phyloP scores from a whole-genome alignment of 2,888 invertebrate genomes.

The Omphaloscelis lunosa region DNA sequence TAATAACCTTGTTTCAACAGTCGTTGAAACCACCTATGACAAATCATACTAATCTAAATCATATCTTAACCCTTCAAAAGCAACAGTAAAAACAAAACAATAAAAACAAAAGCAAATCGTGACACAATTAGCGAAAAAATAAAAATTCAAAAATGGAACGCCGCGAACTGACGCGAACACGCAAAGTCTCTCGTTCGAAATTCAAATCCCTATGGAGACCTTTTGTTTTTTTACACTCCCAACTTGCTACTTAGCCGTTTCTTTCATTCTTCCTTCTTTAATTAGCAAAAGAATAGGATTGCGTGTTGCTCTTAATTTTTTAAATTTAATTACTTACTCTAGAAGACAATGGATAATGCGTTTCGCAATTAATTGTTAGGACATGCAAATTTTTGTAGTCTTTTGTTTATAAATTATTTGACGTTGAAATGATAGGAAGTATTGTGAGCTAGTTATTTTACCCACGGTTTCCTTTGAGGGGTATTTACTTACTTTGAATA shows the following conservation, averaged over 20 bases:
- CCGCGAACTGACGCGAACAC: conserved; percentile 84
- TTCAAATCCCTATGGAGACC: conserved; percentile 82
- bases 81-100: conserved; percentile 63
- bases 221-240: conserved; percentile 83
- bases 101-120: conserved; percentile 67
- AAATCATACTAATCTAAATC: conserved; percentile 33
- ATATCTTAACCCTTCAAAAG: conserved; percentile 52
- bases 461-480: conserved; percentile 41
- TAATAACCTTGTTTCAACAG: conserved; percentile 6
- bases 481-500: conserved; percentile 19
- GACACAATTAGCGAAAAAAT: conserved; percentile 72
- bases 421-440: conserved; percentile 66
- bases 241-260: conserved; percentile 89
- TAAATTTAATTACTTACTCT: conserved; percentile 87
- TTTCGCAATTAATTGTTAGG: conserved; percentile 84
- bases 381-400: conserved; percentile 82
- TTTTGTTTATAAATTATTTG: conserved; percentile 69
- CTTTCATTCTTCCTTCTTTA: conserved; percentile 89
- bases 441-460: conserved; percentile 65
- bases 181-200: conserved; percentile 85
- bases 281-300: conserved; percentile 88
- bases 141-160: conserved; percentile 83
- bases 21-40: background rate
- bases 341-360: conserved; percentile 87
- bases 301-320: conserved; percentile 88